These are phyloP conservation scores for Physella acuta DNA, from an alignment of 1,140 invertebrate genomes.

Conservation along the genomic window DNA sequence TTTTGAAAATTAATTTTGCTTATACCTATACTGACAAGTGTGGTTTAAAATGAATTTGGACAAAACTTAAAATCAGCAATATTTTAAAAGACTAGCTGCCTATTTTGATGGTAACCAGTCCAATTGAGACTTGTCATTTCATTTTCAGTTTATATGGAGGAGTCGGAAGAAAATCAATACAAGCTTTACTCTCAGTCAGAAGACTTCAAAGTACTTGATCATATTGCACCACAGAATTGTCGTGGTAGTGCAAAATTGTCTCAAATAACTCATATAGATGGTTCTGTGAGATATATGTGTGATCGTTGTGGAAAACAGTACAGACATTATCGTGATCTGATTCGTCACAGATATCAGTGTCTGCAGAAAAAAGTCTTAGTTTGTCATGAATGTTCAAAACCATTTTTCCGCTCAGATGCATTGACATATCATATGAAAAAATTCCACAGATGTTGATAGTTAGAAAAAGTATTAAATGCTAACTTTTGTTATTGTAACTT, in stretches of 20 bases:
- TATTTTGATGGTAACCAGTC: background rate
- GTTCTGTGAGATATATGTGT: constrained; percentile 12
- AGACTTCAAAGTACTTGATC: too few relatives aligned
- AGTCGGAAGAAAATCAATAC: too few relatives aligned
- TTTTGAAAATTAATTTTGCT: too few relatives aligned
- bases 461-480: too few relatives aligned
- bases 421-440: constrained; percentile 10
- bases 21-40: too few relatives aligned
- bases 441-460: background rate
- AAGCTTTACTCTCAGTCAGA: too few relatives aligned
- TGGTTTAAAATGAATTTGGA: too few relatives aligned
- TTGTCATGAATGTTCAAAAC: constrained; percentile 9
- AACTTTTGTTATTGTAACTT: too few relatives aligned
- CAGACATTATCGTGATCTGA: constrained; percentile 5
- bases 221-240: too few relatives aligned
- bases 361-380: constrained; percentile 6
- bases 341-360: constrained; percentile 10
- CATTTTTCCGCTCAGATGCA: constrained; percentile 16
- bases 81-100: too few relatives aligned
- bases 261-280: background rate
- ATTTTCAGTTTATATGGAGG: constrained; percentile 10
- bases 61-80: too few relatives aligned
- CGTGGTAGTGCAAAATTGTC: constrained; percentile 6
- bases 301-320: constrained; percentile 14
- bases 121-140: constrained; percentile 8